These are phyloP conservation scores for Spisula solida DNA, from an alignment of 2,888 invertebrate species.

Conservation along the genomic window DNA sequence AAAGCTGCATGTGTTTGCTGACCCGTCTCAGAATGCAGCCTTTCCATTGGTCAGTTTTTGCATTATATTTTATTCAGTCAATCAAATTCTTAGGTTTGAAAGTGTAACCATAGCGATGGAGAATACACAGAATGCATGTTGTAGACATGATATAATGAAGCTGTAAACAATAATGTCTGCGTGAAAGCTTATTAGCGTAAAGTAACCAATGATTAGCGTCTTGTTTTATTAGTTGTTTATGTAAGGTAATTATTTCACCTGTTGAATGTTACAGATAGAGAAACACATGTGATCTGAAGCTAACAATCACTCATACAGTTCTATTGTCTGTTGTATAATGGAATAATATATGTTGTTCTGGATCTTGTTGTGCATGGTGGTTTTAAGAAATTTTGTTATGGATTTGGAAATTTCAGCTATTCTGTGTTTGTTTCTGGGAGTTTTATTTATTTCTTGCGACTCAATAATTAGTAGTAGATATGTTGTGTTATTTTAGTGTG, in stretches of 20 bases:
- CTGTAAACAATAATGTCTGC: background rate
- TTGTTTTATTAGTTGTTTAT: constrained; percentile 28
- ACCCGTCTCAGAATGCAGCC: too few species aligned
- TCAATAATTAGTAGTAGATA: background rate
- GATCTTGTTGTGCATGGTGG: background rate
- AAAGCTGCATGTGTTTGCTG: too few species aligned
- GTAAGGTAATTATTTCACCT: constrained; percentile 30
- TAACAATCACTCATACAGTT: background rate
- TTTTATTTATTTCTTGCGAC: background rate
- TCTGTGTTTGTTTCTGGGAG: background rate
- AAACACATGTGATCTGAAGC: background rate
- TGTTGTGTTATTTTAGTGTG: background rate
- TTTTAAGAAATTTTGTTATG: background rate
- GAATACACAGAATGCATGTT: too few species aligned
- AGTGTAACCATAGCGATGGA: too few species aligned
- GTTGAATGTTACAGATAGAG: constrained; percentile 1
- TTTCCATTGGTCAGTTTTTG: too few species aligned
- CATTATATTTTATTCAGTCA: too few species aligned
- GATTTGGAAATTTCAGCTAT: background rate
- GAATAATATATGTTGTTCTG: background rate
- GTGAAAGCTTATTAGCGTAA: background rate
- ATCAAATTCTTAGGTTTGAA: too few species aligned
- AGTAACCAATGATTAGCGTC: constrained; percentile 7
- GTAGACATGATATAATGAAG: too few species aligned
- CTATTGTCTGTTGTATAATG: background rate